Conservation (phyloP, 2,797 vertebrate species). For the Etheostoma perlongum region DNA sequence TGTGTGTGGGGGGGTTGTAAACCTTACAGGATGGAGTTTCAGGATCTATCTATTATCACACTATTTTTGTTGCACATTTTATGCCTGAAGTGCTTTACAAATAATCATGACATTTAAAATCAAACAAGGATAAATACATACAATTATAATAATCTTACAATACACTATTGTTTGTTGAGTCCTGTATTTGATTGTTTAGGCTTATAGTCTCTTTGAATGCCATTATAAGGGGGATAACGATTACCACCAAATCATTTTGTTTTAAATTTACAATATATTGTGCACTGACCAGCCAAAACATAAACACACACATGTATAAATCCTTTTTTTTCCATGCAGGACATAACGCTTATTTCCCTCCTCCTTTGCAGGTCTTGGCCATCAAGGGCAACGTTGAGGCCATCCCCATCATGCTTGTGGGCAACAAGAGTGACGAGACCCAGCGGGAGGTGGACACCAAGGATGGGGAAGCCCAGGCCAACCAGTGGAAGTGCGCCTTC, state of each 20-base stretch:
- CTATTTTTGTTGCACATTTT: not conserved
- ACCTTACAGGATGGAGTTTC: not conserved
- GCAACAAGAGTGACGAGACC: constrained; percentile 97
- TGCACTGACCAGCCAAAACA: not conserved
- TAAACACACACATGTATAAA: not conserved
- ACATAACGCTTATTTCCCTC: not conserved
- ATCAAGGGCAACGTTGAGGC: constrained; percentile 95
- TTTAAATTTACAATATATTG: not conserved
- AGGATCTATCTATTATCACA: not conserved
- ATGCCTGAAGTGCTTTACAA: not conserved
- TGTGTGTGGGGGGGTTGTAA: not conserved
- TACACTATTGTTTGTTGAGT: no score
- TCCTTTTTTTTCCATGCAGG: no score
- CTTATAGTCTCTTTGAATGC: not conserved
- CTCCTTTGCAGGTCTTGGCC: constrained; percentile 86
- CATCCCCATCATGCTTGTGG: constrained; percentile 97
- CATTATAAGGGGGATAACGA: not conserved
- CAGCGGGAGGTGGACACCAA: constrained; percentile 93
- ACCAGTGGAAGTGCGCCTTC: constrained; percentile 97
- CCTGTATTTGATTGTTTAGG: no score
- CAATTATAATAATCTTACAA: not conserved
- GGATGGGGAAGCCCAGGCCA: constrained; percentile 93
- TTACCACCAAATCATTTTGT: not conserved
- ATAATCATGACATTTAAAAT: not conserved
- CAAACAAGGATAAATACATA: not conserved